Conservation (phyloP, 2,113 vertebrate genomes). For the Tragelaphus scriptus region DNA sequence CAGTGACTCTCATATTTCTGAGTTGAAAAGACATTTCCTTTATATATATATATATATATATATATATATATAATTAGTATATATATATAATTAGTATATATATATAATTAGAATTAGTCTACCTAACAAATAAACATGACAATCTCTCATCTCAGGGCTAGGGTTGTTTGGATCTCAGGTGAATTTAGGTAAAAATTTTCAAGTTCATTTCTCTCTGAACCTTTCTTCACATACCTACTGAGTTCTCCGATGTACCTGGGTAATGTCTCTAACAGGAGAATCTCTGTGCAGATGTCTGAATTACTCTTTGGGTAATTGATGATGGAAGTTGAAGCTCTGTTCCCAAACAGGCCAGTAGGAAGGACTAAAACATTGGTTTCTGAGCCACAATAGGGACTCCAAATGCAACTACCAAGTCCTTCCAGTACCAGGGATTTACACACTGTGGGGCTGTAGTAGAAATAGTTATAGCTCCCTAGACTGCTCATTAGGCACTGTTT, state of each 20-base stretch:
- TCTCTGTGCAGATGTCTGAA: not conserved
- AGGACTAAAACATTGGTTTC: not conserved
- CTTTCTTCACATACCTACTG: not conserved
- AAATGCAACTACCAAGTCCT: not conserved
- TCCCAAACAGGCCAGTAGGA: not conserved
- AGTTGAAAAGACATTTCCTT: not conserved
- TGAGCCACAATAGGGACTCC: not conserved
- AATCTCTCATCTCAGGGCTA: not conserved
- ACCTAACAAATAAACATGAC: not conserved
- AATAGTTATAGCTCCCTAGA: not conserved
- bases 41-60: not conserved
- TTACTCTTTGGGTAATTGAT: not conserved
- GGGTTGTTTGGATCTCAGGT: not conserved
- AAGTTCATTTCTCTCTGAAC: not conserved
- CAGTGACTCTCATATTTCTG: not conserved
- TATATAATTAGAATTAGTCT: not conserved
- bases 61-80: not conserved
- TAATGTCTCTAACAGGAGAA: not conserved
- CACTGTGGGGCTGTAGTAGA: not conserved
- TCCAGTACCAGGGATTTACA: not conserved
- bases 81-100: too few species aligned
- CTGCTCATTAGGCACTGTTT: not conserved
- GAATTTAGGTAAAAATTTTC: not conserved
- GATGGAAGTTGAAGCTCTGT: not conserved
- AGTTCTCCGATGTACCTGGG: not conserved